Base-by-base conservation (phyloP, 2,797 vertebrate species). In the Scarus forsteni region DNA sequence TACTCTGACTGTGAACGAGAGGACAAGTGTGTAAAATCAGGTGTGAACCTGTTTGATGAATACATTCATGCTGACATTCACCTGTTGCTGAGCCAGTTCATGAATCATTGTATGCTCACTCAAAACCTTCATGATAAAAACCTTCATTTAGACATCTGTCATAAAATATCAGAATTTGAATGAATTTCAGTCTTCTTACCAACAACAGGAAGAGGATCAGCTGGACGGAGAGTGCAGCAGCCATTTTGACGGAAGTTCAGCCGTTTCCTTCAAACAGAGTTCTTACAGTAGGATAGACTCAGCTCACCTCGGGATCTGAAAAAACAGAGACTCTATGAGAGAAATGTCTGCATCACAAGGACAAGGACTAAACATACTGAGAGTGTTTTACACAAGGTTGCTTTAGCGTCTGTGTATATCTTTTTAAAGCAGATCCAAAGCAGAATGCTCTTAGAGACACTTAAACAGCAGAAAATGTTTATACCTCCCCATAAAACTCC, bases 261-360 rank as follows among this genome's bases (percentile, higher is more conserved):
- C 57, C 18, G 38, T 16, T 76, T 81, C 39, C 60, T 80, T 12
- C 38, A 3, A 38, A 59, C 14, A 5, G 44, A 63, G 59, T 36
- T 45, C 50, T 3, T 11, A 6, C 50, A 6, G 61, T 27, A 2
- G 27, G 27, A 27, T 27, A 45, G 60, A 27, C 3, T 36, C 77
- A 13, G 66, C 35, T 89, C 85, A 86, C 84, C 76, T 88, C 2
- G 18, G 69, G 64, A 84, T 86, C 89, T 89, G 78, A 67, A 77
- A 77, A 39, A 55, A 82, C 8, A 64, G 6, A 71, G 52, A 35
- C 15, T 39, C 57, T 27, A 14, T 48, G 9, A 55, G 42, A 51
- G 43, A 36, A n/a, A 16, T 16, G 45, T 66, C 7, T 12, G 7
- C 10, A 44, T 49, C 9, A 38, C 43, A 40, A 9, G 60, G 16